Conservation (phyloP, 2,797 vertebrate species). For the Rhinophrynus dorsalis region DNA sequence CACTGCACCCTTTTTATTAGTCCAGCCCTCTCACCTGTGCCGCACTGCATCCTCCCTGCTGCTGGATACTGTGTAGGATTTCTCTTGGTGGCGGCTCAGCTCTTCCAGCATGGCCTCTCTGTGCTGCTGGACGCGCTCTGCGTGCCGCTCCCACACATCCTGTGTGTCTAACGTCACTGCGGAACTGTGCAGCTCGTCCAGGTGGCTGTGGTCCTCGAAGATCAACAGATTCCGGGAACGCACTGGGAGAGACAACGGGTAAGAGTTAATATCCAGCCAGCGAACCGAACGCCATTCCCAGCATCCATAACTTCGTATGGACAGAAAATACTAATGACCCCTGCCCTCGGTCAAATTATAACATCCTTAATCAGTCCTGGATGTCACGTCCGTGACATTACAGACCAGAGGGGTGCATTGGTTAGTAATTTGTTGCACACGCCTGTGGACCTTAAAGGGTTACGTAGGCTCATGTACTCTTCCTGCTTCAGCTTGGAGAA, state of each 20-base stretch:
- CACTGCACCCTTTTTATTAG: neutral
- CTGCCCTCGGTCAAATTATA: too few species aligned
- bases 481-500: too few species aligned
- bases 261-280: too few species aligned
- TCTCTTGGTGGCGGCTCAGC: conserved; percentile 10
- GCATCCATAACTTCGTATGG: too few species aligned
- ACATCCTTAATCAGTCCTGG: too few species aligned
- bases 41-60: conserved; percentile 70
- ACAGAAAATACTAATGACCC: too few species aligned
- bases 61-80: conserved; percentile 46
- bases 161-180: conserved; percentile 78
- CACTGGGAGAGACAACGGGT: conserved; percentile 65
- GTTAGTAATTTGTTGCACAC: too few species aligned
- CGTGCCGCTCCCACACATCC: conserved; percentile 71
- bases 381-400: too few species aligned
- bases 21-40: conserved; percentile 40
- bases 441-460: too few species aligned
- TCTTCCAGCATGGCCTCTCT: conserved; percentile 60
- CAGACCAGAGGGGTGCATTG: too few species aligned
- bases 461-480: too few species aligned
- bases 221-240: conserved; percentile 89
- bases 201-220: conserved; percentile 74
- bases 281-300: too few species aligned
- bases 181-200: conserved; percentile 76
- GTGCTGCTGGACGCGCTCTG: conserved; percentile 64